phyloP scores from a whole-genome alignment of 35 echinoderm and acorn worm species.

The Hemicentrotus pulcherrimus region DNA sequence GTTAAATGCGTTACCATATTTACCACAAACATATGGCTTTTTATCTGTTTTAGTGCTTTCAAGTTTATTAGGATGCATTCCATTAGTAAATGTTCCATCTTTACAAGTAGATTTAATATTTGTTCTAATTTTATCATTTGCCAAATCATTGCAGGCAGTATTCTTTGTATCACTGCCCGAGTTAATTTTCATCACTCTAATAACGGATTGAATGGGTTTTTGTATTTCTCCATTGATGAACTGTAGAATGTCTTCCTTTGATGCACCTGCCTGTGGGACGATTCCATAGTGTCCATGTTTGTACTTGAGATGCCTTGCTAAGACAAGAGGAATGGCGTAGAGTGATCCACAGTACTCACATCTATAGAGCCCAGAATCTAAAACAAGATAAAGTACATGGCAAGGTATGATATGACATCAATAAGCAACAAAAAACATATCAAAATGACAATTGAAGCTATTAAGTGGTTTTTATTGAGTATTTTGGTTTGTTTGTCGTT shows the following conservation, averaged over 20 bases:
- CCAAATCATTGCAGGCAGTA: not conserved
- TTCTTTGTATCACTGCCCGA: not conserved
- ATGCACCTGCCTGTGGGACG: not conserved
- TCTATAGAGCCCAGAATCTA: slow-evolving; percentile 30
- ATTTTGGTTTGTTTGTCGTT: no score
- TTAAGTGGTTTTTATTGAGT: no score
- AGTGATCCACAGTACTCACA: slow-evolving; percentile 22
- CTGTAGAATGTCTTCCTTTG: not conserved
- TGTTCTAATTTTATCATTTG: slow-evolving; percentile 30
- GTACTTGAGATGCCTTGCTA: slow-evolving; percentile 28
- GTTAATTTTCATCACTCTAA: not conserved
- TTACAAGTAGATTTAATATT: slow-evolving; percentile 68
- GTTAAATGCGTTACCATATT: not conserved
- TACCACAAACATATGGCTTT: not conserved
- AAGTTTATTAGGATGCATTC: not conserved
- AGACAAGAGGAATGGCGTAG: not conserved
- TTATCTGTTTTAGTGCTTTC: not conserved
- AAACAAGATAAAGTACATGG: not conserved
- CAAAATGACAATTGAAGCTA: not conserved
- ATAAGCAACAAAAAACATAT: not conserved
- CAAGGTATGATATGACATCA: not conserved
- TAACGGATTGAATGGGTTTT: not conserved
- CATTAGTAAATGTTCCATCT: slow-evolving; percentile 31
- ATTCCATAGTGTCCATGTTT: not conserved
- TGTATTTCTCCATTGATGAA: slow-evolving; percentile 26